Base-by-base conservation (phyloP, 2,113 vertebrate genomes). In the Laticauda laticaudata region DNA sequence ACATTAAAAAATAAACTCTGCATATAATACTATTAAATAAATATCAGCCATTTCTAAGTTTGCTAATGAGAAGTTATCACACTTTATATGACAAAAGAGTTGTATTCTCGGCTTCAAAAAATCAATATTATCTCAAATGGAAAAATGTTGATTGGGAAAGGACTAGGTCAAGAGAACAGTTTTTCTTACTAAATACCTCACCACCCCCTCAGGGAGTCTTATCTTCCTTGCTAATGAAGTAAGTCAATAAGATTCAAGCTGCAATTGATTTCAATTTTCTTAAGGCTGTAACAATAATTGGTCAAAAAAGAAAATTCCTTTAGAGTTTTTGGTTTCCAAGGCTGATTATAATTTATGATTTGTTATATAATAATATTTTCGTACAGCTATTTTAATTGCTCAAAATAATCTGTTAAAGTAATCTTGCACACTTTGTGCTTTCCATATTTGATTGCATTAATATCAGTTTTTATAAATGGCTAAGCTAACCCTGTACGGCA, bases 61-160 rank as follows among this genome's bases (percentile, higher is more conserved):
- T 55, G 7, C 64, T 91, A 94, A 95, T 75, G 93, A 86, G 90
- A 69, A 26, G 51, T 93, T 11, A 55, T 81, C 95, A 34, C 9
- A 87, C 59, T 54, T 89, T 29, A 26, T 9, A 55, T 12, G 85
- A 29, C 90, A 3, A 45, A 94, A 94, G 14, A 90, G 54, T 92
- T 94, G 45, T 93, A 95, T 96, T 93, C 20, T 48, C 93, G 18
- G 24, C 88, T 90, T 91, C 34, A 90, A 89, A 87, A 93, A 93
- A 23, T 87, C 64, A 15, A 39, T 88, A 93, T 92, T 94, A 93
- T 93, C 43, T 7, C 92, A 86, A 45, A 64, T 61, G 86, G 90
- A 9, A 21, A 95, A 87, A 81, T 61, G 61, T 88, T 48, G 39
- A 59, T 95, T 59, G 91, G 69, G 43, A 92, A 61, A 24, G 69